Evolutionary conservation across 2,888 invertebrate species (phyloP), one percentile per base, ranked within the genome.

Genomic region (Tachina lurida): DNA sequence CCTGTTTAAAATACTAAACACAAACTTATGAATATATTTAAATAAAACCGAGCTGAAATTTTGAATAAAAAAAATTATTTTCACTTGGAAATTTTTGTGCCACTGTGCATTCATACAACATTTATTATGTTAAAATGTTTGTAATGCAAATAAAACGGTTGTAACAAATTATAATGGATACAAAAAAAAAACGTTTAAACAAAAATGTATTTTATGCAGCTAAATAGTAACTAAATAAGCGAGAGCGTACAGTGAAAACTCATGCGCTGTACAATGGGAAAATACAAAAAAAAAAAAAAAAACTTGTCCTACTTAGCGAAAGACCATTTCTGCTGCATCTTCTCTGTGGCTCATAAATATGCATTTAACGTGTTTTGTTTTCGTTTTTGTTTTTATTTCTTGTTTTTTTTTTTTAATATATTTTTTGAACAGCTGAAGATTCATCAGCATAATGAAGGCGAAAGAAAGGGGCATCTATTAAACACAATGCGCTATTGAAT

Each of bases 301-400:
- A 85, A 71, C 82, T 78, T 82, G 85, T 86, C 82, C 85, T 56
- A 86, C 85, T 86, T 86, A 78, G 78, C 78, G 82, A 78, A 82
- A 85, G 82, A 74, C 77, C 54, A 62, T 31, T 65, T 49, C 58
- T 49, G 58, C 52, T 74, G 56, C 52, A 52, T 52, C 78, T 63
- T 54, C 70, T 67, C 41, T 22, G 7, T 67, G 22, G 31, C 79
- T 86, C 85, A 86, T 86, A 82, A 86, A 86, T 86, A 82, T 86
- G 78, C 85, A 82, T 79, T 79, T 68, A 56, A 54, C 15, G 10
- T 75, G 56, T 62, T 73, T 31, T 12, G 31, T 52, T 78, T 67
- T 45, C 43, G 4, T 65, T 56, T 54, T 52, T 52, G 3, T 39
- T 43, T n/a, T 45, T 56, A 10, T 13, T 74, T 5, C 0, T 63